Conservation (phyloP, 2,888 invertebrate genomes). For the Brenthis daphne region DNA sequence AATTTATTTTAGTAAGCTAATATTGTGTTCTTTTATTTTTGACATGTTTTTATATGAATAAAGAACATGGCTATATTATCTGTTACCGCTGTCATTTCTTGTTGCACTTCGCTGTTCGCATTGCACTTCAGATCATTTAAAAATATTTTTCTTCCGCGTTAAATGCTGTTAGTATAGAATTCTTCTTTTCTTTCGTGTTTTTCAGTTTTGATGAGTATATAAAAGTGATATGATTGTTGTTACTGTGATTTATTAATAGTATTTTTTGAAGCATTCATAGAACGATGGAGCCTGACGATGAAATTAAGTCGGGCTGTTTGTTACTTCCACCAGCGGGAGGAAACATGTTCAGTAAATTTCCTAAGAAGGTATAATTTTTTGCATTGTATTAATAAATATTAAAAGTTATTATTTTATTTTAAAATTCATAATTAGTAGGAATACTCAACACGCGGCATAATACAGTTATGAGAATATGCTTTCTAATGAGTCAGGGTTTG, state of each 20-base stretch:
- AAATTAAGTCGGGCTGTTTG: constrained; percentile 88
- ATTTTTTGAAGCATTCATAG: constrained; percentile 10
- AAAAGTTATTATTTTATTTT: constrained; percentile 3
- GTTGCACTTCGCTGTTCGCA: constrained; percentile 26
- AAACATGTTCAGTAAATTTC: constrained; percentile 87
- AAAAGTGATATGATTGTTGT: constrained; percentile 26
- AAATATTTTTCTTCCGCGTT: constrained; percentile 31
- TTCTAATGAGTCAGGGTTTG: constrained; percentile 45
- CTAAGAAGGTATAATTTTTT: constrained; percentile 83
- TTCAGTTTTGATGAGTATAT: constrained; percentile 14
- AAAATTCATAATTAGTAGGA: constrained; percentile 2
- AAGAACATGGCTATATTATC: not conserved
- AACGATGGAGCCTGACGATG: constrained; percentile 88
- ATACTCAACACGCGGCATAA: constrained; percentile 19
- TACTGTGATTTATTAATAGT: not conserved
- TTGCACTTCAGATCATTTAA: constrained; percentile 30
- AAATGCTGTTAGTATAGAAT: constrained; percentile 16
- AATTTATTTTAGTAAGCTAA: too few relatives aligned
- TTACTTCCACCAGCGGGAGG: constrained; percentile 87
- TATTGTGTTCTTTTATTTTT: too few relatives aligned
- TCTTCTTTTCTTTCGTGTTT: not conserved
- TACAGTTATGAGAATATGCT: constrained; percentile 36
- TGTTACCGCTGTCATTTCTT: constrained; percentile 22
- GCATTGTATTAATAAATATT: not conserved
- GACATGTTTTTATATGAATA: not conserved